Conservation (phyloP, 2,888 invertebrate species). For the Drosophila fulvimacula region DNA sequence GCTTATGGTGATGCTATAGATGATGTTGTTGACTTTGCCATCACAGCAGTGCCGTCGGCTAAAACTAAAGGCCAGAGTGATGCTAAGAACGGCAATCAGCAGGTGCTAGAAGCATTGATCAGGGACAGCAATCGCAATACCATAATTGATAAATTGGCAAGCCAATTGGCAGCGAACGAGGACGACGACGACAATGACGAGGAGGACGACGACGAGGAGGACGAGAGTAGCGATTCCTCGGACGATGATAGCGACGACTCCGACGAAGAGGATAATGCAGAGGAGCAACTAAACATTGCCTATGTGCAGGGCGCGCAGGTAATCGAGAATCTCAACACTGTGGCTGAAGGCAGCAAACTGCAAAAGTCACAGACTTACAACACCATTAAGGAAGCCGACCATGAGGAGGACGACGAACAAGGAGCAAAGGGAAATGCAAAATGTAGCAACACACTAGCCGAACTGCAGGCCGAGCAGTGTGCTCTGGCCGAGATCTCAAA, state of each 20-base stretch:
- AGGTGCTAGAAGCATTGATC: constrained; percentile 76
- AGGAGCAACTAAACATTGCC: constrained; percentile 68
- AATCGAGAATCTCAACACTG: constrained; percentile 84
- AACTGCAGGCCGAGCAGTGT: constrained; percentile 79
- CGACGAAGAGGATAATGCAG: constrained; percentile 72
- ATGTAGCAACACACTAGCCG: constrained; percentile 67
- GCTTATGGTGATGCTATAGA: constrained; percentile 70
- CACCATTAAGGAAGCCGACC: constrained; percentile 73
- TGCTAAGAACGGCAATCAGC: constrained; percentile 82
- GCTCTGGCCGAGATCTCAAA: constrained; percentile 82
- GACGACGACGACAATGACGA: constrained; percentile 56
- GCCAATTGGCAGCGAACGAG: constrained; percentile 57
- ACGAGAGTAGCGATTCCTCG: constrained; percentile 69
- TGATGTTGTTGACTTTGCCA: constrained; percentile 74
- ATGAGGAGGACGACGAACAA: constrained; percentile 9
- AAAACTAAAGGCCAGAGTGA: constrained; percentile 44
- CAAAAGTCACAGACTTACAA: constrained; percentile 82
- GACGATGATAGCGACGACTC: constrained; percentile 74
- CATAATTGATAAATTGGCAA: constrained; percentile 69
- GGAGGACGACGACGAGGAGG: constrained; percentile 68
- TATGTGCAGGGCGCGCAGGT: constrained; percentile 84
- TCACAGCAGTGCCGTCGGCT: constrained; percentile 28
- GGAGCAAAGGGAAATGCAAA: constrained; percentile 5
- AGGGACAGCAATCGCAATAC: constrained; percentile 82
- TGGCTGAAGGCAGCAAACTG: constrained; percentile 65